These are phyloP conservation scores for Salarias fasciatus DNA, from an alignment of 2,797 vertebrate genomes.

Conservation along the genomic window DNA sequence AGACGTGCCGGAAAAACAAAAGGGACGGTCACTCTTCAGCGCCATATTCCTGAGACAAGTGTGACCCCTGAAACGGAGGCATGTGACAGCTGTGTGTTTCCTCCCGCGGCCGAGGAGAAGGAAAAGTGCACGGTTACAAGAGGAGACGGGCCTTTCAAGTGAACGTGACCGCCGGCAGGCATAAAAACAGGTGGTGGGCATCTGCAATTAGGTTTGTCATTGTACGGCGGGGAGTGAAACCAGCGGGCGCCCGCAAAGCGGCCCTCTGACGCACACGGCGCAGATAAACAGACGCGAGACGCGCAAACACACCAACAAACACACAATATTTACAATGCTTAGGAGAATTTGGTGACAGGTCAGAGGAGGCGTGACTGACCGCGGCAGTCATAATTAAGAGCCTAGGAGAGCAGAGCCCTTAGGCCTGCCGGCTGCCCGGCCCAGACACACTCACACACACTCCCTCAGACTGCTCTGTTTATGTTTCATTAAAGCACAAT, in stretches of 20 bases:
- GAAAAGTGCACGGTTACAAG: conserved; percentile 42
- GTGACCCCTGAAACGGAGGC: conserved; percentile 30
- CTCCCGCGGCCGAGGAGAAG: conserved; percentile 23
- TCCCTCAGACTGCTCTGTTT: conserved; percentile 75
- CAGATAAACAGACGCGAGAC: conserved; percentile 48
- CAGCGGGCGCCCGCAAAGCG: conserved; percentile 41
- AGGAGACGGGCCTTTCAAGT: conserved; percentile 13
- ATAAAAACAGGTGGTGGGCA: conserved; percentile 50
- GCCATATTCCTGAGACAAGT: conserved; percentile 23
- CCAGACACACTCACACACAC: conserved; percentile 55
- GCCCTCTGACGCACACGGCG: conserved; percentile 59
- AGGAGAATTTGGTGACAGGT: conserved; percentile 69
- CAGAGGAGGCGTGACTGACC: conserved; percentile 73
- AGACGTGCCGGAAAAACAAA: conserved; percentile 22
- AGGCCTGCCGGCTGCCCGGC: conserved; percentile 63
- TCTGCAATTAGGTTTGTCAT: conserved; percentile 23
- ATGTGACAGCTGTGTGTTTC: conserved; percentile 53
- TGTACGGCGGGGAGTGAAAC: conserved; percentile 21
- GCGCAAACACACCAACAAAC: conserved; percentile 50
- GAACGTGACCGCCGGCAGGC: conserved; percentile 25
- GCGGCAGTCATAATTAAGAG: conserved; percentile 78
- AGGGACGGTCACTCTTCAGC: conserved; percentile 8
- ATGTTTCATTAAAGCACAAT: conserved; percentile 80
- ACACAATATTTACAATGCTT: conserved; percentile 68
- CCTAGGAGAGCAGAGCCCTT: conserved; percentile 75